These are phyloP conservation scores for Araneus ventricosus DNA, from an alignment of 1,140 invertebrate genomes.

Conservation along the genomic window DNA sequence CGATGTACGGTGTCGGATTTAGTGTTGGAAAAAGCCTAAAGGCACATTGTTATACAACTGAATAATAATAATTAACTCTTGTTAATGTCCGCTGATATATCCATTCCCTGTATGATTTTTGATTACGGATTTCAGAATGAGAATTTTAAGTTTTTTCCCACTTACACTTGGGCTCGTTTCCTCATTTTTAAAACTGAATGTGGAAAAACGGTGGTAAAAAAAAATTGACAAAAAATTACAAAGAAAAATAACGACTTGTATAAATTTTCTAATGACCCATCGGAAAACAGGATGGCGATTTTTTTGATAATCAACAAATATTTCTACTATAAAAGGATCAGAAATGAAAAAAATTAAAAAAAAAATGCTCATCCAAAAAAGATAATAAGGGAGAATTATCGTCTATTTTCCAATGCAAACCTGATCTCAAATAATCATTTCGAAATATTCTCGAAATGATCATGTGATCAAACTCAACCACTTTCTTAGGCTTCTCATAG, in stretches of 20 bases:
- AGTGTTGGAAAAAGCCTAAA: slow-evolving; percentile 9
- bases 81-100: neutral
- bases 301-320: neutral
- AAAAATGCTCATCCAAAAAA: neutral
- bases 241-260: neutral
- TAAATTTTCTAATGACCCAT: neutral
- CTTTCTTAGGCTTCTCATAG: neutral
- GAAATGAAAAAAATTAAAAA: neutral
- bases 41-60: slow-evolving; percentile 36
- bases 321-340: too few relatives aligned
- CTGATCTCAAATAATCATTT: neutral
- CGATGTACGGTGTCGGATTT: slow-evolving; percentile 32
- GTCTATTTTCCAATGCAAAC: neutral
- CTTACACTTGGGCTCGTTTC: slow-evolving; percentile 22
- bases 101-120: too few relatives aligned
- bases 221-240: neutral
- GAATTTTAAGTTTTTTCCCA: neutral
- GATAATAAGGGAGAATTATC: neutral
- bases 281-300: neutral
- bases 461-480: neutral
- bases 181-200: slow-evolving; percentile 30
- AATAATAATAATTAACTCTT: neutral
- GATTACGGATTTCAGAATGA: neutral
- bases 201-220: neutral
- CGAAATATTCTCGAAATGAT: slow-evolving; percentile 13